These are phyloP conservation scores for Tamias sibiricus DNA, from an alignment of 2,113 vertebrate genomes.

Conservation along the genomic window DNA sequence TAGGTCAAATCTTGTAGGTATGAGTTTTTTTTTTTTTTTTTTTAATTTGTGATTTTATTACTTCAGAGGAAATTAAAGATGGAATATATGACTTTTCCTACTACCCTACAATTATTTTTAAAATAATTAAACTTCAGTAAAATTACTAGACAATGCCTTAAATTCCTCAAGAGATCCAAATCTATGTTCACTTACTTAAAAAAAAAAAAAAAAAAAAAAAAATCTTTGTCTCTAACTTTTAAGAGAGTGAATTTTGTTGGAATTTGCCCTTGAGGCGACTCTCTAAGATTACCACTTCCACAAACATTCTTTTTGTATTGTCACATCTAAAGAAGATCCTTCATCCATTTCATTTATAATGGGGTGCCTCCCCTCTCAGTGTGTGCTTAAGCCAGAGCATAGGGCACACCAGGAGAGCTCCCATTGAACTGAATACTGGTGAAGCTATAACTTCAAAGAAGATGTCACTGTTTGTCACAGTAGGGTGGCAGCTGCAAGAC, in stretches of 20 bases:
- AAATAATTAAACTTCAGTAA: not conserved
- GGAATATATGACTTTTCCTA: not conserved
- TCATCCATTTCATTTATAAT: conserved; percentile 35
- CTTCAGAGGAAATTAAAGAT: not conserved
- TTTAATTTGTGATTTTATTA: not conserved
- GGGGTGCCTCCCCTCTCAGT: not conserved
- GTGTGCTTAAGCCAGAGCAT: not conserved
- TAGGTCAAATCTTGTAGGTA: not conserved
- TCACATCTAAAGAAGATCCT: conserved; percentile 34
- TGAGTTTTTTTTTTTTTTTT: not conserved
- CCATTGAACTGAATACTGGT: not conserved
- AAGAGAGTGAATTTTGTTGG: conserved; percentile 37
- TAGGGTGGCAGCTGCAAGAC: not conserved
- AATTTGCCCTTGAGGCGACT: conserved; percentile 36
- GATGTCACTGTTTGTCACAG: not conserved
- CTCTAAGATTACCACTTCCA: conserved; percentile 10
- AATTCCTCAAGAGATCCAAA: conserved; percentile 19
- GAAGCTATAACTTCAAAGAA: conserved; percentile 53
- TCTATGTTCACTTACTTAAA: conserved; percentile 7
- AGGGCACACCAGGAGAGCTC: not conserved
- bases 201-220: not conserved
- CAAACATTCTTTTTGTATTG: conserved; percentile 50
- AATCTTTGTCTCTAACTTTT: not conserved
- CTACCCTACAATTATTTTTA: not conserved
- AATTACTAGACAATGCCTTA: conserved; percentile 14